A percentile compares a stretch with the other conserved stretches of the same genome.
phyloP scores from a whole-genome alignment of 1,140 invertebrate species.

The Trichogramma pretiosum region DNA sequence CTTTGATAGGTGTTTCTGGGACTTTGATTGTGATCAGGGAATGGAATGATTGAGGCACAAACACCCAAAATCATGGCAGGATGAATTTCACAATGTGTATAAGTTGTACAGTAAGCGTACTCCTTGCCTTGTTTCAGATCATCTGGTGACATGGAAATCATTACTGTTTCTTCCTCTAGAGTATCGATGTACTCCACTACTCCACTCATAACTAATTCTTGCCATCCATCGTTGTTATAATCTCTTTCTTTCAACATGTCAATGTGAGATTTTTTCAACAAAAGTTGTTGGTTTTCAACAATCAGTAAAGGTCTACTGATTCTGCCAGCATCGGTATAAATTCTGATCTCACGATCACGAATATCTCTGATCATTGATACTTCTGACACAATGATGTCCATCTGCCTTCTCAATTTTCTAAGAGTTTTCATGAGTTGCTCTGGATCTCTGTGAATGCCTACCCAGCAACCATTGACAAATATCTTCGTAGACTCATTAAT shows the following conservation, averaged over 20 bases:
- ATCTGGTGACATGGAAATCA: conserved; percentile 32
- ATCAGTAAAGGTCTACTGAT: conserved; percentile 29
- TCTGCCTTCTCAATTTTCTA: conserved; percentile 27
- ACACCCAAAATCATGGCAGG: conserved; percentile 31
- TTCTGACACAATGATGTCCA: conserved; percentile 30
- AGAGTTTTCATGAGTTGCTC: conserved; percentile 27
- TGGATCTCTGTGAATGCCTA: conserved; percentile 28
- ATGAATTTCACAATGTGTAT: conserved; percentile 29
- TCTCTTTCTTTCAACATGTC: conserved; percentile 23
- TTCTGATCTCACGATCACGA: conserved; percentile 27
- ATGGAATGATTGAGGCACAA: conserved; percentile 31
- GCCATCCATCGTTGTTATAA: conserved; percentile 25
- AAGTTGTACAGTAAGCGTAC: conserved; percentile 29
- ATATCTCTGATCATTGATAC: conserved; percentile 29
- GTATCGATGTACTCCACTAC: conserved; percentile 31
- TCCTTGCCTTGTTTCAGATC: conserved; percentile 27
- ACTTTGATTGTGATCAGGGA: conserved; percentile 32
- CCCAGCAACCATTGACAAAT: conserved; percentile 31
- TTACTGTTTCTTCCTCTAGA: conserved; percentile 29
- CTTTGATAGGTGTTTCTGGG: conserved; percentile 57
- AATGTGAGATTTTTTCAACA: conserved; percentile 23
- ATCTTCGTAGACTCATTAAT: conserved; percentile 26
- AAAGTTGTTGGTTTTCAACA: conserved; percentile 24
- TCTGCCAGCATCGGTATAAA: conserved; percentile 29
- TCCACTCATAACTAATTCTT: conserved; percentile 23